Evolutionary conservation across 2,113 vertebrate species (phyloP).

Genomic region (Malurus cyaneus): DNA sequence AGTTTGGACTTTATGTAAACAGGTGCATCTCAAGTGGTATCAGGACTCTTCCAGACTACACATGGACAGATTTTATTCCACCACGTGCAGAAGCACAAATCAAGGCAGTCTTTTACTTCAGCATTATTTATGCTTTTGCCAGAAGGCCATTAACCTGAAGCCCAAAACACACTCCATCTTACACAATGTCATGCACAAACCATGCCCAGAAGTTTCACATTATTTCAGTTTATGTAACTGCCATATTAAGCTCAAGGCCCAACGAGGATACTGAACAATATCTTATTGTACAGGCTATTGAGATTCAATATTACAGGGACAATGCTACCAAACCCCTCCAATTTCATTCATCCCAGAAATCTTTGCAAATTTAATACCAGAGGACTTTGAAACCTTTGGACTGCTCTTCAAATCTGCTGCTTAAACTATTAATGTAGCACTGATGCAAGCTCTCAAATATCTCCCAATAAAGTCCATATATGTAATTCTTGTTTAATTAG

Average conservation of each 20-base stretch:
- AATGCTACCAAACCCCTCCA: background rate
- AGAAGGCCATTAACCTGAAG: constrained; percentile 12
- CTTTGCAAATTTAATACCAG: constrained; percentile 7
- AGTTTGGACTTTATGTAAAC: background rate
- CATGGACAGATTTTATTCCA: background rate
- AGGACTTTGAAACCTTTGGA: background rate
- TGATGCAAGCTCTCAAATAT: background rate
- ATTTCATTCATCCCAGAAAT: constrained; percentile 8
- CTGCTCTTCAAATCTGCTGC: background rate
- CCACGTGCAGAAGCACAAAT: background rate
- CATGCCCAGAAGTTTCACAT: constrained; percentile 10
- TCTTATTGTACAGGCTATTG: constrained; percentile 21
- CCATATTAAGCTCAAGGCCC: constrained; percentile 8
- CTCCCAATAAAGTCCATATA: background rate
- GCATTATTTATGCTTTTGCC: background rate
- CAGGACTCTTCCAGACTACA: background rate
- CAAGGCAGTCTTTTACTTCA: background rate
- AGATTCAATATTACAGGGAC: constrained; percentile 27
- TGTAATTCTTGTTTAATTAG: background rate
- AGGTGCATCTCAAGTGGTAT: background rate
- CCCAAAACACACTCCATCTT: background rate
- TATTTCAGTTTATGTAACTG: constrained; percentile 48
- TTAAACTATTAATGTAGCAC: background rate
- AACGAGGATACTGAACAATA: constrained; percentile 48
- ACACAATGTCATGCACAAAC: background rate